Evolutionary conservation across 1,140 invertebrate species (phyloP).

Genomic region (Temnothorax nylanderi): DNA sequence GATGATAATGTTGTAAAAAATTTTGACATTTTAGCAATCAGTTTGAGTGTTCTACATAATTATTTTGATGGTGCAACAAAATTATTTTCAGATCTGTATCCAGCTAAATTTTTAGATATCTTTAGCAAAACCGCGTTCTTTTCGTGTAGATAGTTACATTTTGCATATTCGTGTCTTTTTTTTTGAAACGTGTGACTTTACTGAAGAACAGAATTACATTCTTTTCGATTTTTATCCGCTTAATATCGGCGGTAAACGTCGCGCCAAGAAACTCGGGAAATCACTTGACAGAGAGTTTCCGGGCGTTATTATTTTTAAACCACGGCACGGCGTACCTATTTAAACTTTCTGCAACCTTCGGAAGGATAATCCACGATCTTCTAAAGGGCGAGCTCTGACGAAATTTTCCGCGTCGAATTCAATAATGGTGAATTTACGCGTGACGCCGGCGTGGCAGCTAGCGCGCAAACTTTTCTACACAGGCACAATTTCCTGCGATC

Average conservation of each 20-base stretch:
- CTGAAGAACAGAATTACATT: background rate
- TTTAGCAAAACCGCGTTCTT: too few species aligned
- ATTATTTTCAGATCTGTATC: too few species aligned
- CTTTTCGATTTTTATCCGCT: background rate
- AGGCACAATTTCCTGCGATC: slow-evolving; percentile 61
- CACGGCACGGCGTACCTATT: background rate
- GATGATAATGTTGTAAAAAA: too few species aligned
- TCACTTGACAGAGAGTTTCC: slow-evolving; percentile 4
- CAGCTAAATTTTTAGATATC: too few species aligned
- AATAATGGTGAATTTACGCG: slow-evolving; percentile 68
- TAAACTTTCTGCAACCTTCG: slow-evolving; percentile 53
- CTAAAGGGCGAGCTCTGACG: slow-evolving; percentile 46
- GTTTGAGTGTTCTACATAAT: too few species aligned
- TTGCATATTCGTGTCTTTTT: too few species aligned
- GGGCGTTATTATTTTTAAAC: slow-evolving; percentile 44
- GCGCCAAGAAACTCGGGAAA: background rate
- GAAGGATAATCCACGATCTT: slow-evolving; percentile 36
- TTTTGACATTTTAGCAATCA: too few species aligned
- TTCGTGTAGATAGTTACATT: background rate
- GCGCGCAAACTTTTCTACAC: slow-evolving; percentile 44
- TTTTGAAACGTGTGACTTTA: background rate
- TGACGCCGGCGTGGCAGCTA: slow-evolving; percentile 4
- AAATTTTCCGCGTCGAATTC: slow-evolving; percentile 61
- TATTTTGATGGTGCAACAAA: too few species aligned
- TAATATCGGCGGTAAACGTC: slow-evolving; percentile 1